Conservation (phyloP, 2,888 invertebrate genomes). For the Erynnis tages region DNA sequence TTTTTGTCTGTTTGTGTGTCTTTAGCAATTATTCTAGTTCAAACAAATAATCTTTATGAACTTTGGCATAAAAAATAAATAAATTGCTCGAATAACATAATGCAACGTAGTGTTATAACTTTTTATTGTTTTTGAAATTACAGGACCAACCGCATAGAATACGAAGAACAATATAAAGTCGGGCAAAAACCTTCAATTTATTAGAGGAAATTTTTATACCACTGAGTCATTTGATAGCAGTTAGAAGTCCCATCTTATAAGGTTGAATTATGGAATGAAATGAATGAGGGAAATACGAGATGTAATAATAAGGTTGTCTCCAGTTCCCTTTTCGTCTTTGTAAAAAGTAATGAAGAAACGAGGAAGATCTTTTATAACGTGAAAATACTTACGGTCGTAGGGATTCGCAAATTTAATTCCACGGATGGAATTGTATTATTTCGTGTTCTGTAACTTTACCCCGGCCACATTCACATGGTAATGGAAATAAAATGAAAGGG, state of each 20-base stretch:
- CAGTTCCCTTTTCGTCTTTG: constrained; percentile 18
- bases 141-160: no score
- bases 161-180: no score
- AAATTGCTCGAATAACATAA: no score
- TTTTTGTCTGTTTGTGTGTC: no score
- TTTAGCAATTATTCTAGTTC: no score
- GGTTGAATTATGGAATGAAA: constrained; percentile 18
- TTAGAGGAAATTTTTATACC: constrained; percentile 5
- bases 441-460: constrained; percentile 57
- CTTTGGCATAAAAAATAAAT: no score
- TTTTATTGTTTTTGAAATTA: no score
- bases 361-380: constrained; percentile 29
- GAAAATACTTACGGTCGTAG: constrained; percentile 48
- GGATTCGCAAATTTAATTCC: constrained; percentile 60
- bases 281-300: constrained; percentile 17
- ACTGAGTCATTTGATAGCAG: constrained; percentile 17
- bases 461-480: constrained; percentile 55
- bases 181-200: not conserved
- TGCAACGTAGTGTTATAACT: no score
- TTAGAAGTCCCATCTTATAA: constrained; percentile 12
- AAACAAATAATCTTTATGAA: no score
- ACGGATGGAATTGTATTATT: constrained; percentile 59
- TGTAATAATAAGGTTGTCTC: constrained; percentile 21
- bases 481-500: constrained; percentile 52
- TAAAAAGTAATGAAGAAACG: constrained; percentile 31